Evolutionary conservation across 1,140 invertebrate species (phyloP).

Genomic region (Solenopsis fugax): DNA sequence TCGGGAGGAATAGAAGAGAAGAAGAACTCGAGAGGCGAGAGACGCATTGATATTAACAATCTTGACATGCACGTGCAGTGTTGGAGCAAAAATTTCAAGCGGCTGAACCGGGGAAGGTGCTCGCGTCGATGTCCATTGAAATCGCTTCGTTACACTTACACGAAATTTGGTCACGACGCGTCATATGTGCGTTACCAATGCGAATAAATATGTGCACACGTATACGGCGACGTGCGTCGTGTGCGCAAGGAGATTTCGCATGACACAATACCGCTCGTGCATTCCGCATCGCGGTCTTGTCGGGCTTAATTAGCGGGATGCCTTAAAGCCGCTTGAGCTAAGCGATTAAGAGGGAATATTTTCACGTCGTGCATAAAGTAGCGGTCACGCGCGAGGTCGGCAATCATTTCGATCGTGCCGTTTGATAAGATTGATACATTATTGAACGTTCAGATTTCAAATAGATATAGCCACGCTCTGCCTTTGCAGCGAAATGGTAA

Average conservation of each 20-base stretch:
- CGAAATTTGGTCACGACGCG: slow-evolving; percentile 40
- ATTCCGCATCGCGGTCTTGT: neutral
- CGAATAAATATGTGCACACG: slow-evolving; percentile 27
- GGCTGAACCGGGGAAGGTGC: neutral
- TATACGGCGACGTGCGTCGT: neutral
- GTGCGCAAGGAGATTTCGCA: slow-evolving; percentile 25
- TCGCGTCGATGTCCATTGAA: slow-evolving; percentile 26
- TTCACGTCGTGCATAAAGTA: neutral
- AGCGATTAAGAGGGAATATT: slow-evolving; percentile 9
- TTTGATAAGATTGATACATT: neutral
- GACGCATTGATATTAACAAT: neutral
- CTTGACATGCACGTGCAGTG: slow-evolving; percentile 13
- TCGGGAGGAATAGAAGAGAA: slow-evolving; percentile 37
- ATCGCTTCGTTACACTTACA: slow-evolving; percentile 69
- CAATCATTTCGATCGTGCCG: neutral
- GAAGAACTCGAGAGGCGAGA: slow-evolving; percentile 15
- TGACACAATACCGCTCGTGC: slow-evolving; percentile 8
- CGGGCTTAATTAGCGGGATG: slow-evolving; percentile 26
- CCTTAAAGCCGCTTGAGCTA: neutral
- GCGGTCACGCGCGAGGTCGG: neutral
- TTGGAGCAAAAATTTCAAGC: slow-evolving; percentile 31
- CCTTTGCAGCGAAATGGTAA: neutral
- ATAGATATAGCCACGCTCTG: neutral
- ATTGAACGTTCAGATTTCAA: neutral
- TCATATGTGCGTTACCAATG: slow-evolving; percentile 1